Percentiles rank a stretch among this genome's conserved stretches.
Evolutionary conservation across 2,797 vertebrate genomes (phyloP).

Genomic region (Catostomus latipinnis): DNA sequence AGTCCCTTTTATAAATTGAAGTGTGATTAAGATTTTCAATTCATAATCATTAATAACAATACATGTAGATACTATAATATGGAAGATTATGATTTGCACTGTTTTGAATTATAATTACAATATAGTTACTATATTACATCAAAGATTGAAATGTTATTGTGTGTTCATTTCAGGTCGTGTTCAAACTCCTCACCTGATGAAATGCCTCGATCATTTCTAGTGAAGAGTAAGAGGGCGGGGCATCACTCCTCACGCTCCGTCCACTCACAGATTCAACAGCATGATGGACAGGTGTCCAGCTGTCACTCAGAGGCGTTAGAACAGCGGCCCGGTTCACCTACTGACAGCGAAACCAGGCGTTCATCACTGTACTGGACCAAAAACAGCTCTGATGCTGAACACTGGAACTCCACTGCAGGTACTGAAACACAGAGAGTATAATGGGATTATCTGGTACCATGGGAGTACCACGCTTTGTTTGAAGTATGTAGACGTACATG

Average conservation of each 20-base stretch:
- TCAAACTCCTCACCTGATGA: neutral
- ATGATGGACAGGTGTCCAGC: neutral
- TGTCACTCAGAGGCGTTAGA: neutral
- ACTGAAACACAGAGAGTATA: neutral
- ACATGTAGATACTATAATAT: too few species aligned
- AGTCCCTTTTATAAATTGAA: too few species aligned
- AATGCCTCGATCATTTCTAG: conserved; percentile 82
- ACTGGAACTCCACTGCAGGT: neutral
- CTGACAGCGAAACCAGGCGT: neutral
- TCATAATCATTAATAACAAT: too few species aligned
- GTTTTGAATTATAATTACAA: too few species aligned
- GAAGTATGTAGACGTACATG: too few species aligned
- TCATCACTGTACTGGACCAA: neutral
- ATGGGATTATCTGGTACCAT: too few species aligned
- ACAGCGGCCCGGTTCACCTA: neutral
- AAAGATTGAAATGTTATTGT: neutral
- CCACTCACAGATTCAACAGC: conserved; percentile 17
- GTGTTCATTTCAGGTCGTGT: neutral
- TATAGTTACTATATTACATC: too few species aligned
- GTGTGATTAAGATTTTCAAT: too few species aligned
- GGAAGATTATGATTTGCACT: too few species aligned
- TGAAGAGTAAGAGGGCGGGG: conserved; percentile 70
- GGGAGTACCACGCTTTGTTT: too few species aligned
- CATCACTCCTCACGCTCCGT: conserved; percentile 41
- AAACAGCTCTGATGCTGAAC: neutral